Conservation (phyloP, 1,140 invertebrate genomes). For the Scylla paramamosain region DNA sequence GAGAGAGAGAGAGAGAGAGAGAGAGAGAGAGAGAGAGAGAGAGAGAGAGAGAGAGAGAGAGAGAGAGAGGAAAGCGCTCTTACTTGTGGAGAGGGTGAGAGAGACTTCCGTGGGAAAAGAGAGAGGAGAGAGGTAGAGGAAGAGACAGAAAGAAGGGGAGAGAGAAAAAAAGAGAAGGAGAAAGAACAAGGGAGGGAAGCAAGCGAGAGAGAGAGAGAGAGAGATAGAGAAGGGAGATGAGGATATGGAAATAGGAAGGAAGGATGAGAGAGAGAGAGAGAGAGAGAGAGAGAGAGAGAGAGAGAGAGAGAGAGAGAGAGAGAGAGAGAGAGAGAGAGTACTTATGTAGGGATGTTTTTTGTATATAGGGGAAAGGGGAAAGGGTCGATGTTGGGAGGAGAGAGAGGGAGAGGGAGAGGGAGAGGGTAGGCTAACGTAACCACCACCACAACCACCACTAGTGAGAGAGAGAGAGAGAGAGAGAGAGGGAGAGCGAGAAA, state of each 20-base stretch:
- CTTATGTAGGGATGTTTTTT: background rate
- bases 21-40: conserved; percentile 15
- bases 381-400: background rate
- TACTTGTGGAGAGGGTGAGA: background rate
- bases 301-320: background rate
- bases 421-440: background rate
- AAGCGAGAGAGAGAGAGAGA: background rate
- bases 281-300: background rate
- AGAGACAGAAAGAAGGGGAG: background rate
- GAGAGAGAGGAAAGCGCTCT: background rate
- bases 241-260: background rate
- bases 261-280: background rate
- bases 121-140: background rate
- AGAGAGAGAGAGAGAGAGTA: background rate
- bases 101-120: background rate
- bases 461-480: background rate
- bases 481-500: background rate
- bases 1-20: conserved; percentile 2
- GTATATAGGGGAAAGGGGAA: background rate
- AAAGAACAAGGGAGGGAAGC: background rate
- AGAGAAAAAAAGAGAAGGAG: background rate
- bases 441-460: background rate
- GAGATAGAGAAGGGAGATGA: background rate
- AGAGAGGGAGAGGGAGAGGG: background rate
- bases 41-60: background rate